These are phyloP conservation scores for Pterobdella sp. DNA, from an alignment of 2,888 invertebrate genomes.

Conservation along the genomic window DNA sequence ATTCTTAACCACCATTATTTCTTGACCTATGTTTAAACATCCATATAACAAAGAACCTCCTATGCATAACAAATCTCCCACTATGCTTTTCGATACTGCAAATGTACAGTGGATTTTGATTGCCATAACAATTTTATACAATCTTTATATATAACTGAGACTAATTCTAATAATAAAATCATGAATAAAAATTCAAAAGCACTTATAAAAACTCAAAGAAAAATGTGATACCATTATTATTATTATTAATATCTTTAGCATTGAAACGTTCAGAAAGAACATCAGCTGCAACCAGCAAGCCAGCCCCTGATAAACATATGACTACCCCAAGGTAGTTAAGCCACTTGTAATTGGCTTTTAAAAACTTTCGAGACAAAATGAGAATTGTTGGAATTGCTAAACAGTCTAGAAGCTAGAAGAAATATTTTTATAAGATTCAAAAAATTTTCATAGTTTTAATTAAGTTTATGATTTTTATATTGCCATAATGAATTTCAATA, in stretches of 20 bases:
- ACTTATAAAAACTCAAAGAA: background rate
- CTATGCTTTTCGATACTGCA: conserved; percentile 67
- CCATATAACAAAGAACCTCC: conserved; percentile 71
- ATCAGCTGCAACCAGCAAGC: conserved; percentile 74
- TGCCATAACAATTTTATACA: background rate
- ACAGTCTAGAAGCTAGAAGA: conserved; percentile 71
- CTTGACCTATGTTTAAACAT: conserved; percentile 69
- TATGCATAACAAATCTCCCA: conserved; percentile 74
- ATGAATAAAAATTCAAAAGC: background rate
- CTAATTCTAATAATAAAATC: background rate
- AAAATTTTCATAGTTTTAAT: background rate
- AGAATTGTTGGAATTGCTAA: conserved; percentile 75
- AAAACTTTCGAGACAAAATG: conserved; percentile 67
- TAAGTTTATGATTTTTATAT: background rate
- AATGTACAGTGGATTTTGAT: conserved; percentile 44
- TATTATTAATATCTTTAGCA: background rate
- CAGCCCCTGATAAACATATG: conserved; percentile 71
- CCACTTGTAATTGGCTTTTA: conserved; percentile 67
- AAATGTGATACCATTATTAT: background rate
- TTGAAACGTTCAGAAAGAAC: conserved; percentile 54
- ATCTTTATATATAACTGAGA: background rate
- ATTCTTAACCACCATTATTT: conserved; percentile 70
- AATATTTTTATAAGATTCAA: conserved; percentile 41
- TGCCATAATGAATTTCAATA: too few species aligned
- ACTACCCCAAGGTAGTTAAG: conserved; percentile 71